These are phyloP conservation scores for Fragum fragum DNA, from an alignment of 2,888 invertebrate species.

Conservation along the genomic window DNA sequence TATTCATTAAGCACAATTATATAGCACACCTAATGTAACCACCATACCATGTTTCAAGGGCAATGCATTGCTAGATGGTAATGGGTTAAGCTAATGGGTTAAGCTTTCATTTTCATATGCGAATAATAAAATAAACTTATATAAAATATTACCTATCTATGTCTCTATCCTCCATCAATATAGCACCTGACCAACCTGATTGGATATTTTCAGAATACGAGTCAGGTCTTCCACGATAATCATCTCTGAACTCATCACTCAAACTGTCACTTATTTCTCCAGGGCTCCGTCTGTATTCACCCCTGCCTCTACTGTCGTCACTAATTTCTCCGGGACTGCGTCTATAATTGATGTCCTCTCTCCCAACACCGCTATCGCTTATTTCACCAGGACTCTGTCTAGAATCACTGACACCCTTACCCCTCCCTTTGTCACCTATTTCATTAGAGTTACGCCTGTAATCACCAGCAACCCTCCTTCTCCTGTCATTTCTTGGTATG, in stretches of 20 bases:
- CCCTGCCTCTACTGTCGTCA: background rate
- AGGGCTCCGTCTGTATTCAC: background rate
- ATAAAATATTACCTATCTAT: slow-evolving; percentile 22
- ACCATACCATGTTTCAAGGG: too few relatives aligned
- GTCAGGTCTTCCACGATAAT: background rate
- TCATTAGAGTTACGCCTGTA: background rate
- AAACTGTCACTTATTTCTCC: background rate
- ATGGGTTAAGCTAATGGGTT: too few relatives aligned
- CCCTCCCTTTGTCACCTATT: background rate
- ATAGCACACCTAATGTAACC: too few relatives aligned
- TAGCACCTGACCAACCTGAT: slow-evolving; percentile 40
- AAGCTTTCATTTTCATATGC: too few relatives aligned
- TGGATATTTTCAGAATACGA: background rate
- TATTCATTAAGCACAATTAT: too few relatives aligned
- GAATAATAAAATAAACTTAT: too few relatives aligned
- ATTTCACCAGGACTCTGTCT: background rate
- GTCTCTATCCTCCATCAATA: slow-evolving; percentile 45
- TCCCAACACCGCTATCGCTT: background rate
- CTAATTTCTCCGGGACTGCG: background rate
- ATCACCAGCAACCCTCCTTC: background rate
- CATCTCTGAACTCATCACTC: background rate
- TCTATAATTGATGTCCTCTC: background rate
- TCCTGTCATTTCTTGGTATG: background rate
- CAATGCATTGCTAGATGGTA: too few relatives aligned
- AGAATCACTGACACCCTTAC: background rate